phyloP scores from a whole-genome alignment of 2,797 vertebrate genomes.

The Pyrocephalus nanus region DNA sequence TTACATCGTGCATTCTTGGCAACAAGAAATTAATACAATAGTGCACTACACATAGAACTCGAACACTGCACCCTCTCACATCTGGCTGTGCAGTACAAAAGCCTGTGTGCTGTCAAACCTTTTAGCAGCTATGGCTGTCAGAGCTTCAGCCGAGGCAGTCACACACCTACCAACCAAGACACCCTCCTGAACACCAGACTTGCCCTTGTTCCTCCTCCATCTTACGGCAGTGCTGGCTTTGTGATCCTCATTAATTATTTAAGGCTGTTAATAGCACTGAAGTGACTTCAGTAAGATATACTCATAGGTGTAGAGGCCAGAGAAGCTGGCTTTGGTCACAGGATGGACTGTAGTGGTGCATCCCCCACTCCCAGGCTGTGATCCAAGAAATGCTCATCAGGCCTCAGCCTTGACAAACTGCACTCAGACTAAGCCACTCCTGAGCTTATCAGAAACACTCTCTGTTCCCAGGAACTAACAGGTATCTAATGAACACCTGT shows the following conservation, averaged over 20 bases:
- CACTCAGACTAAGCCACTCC: background rate
- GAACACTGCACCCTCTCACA: background rate
- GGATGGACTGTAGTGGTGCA: background rate
- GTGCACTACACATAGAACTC: accelerated
- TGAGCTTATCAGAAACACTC: background rate
- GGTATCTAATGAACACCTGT: background rate
- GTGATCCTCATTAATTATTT: background rate
- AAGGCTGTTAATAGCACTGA: background rate
- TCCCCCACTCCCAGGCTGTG: background rate
- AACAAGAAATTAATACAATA: background rate
- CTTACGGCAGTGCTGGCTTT: background rate
- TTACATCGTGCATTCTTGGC: background rate
- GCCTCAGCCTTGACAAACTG: background rate
- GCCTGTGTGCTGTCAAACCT: background rate
- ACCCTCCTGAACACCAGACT: background rate
- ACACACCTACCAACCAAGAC: background rate
- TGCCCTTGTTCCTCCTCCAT: background rate
- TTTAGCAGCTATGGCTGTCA: background rate
- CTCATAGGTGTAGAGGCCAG: background rate
- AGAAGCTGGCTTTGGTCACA: background rate
- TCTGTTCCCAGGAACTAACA: background rate
- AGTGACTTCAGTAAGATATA: background rate
- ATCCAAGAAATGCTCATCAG: background rate
- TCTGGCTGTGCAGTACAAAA: background rate
- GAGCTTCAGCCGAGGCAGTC: background rate